Conservation (phyloP, 1,140 invertebrate genomes). For the Anastatus disparis region DNA sequence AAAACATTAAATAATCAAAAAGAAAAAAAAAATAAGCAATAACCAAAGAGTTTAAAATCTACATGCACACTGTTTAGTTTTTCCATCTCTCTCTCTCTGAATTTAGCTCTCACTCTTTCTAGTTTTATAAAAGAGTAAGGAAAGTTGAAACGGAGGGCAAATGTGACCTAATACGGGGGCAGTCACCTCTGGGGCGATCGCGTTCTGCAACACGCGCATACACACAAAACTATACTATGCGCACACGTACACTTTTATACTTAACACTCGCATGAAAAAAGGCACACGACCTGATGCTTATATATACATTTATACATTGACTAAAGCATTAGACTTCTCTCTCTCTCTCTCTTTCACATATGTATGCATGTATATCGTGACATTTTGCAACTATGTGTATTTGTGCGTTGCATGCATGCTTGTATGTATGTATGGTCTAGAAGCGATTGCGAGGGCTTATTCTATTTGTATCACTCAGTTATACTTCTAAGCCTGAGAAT, state of each 20-base stretch:
- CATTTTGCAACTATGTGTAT: constrained; percentile 36
- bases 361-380: no score
- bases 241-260: background rate
- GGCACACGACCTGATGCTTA: background rate
- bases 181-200: constrained; percentile 48
- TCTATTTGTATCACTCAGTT: constrained; percentile 61
- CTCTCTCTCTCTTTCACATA: constrained; percentile 8
- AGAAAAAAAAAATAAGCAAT: no score
- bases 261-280: background rate
- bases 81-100: background rate
- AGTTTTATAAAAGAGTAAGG: background rate
- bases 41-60: no score
- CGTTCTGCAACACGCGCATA: constrained; percentile 19
- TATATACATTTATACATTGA: no score
- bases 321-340: no score
- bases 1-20: no score
- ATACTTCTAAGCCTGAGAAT: no score
- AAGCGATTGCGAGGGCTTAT: no score
- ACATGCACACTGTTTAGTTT: no score
- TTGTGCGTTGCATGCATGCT: no score
- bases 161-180: constrained; percentile 56
- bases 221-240: no score
- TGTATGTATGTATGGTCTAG: no score
- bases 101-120: background rate
- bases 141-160: constrained; percentile 42